Conservation (phyloP, 2,888 invertebrate species). For the Maniola hyperantus region DNA sequence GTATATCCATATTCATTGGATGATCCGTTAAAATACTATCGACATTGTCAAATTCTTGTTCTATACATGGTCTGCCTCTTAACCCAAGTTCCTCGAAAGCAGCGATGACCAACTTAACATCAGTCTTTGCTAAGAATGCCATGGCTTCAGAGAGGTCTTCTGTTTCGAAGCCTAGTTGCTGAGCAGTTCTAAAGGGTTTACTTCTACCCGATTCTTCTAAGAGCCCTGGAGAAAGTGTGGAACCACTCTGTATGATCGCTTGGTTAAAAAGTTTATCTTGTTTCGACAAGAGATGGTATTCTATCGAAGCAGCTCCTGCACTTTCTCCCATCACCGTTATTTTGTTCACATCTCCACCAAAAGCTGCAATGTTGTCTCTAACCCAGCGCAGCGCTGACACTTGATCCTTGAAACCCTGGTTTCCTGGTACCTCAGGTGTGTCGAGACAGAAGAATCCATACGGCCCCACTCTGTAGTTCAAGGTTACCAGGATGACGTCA, state of each 20-base stretch:
- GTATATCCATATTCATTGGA: slow-evolving; percentile 47
- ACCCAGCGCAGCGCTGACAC: slow-evolving; percentile 56
- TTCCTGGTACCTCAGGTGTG: slow-evolving; percentile 57
- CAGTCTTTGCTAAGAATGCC: slow-evolving; percentile 45
- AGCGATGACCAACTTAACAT: slow-evolving; percentile 46
- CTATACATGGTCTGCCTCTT: slow-evolving; percentile 48
- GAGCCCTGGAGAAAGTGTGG: slow-evolving; percentile 47
- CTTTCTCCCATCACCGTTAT: slow-evolving; percentile 63
- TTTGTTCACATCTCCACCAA: slow-evolving; percentile 57
- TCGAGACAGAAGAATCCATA: slow-evolving; percentile 67
- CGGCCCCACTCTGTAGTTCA: slow-evolving; percentile 64
- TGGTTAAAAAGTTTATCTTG: slow-evolving; percentile 55
- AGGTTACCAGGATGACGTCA: slow-evolving; percentile 52
- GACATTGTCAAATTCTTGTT: slow-evolving; percentile 51
- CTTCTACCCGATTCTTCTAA: slow-evolving; percentile 48
- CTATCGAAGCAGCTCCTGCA: slow-evolving; percentile 60
- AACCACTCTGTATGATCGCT: slow-evolving; percentile 60
- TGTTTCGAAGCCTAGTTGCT: slow-evolving; percentile 47
- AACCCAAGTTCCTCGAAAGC: slow-evolving; percentile 39
- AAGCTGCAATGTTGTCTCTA: slow-evolving; percentile 55
- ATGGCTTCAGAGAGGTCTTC: slow-evolving; percentile 47
- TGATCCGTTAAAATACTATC: slow-evolving; percentile 52
- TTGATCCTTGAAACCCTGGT: slow-evolving; percentile 67
- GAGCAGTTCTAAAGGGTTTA: slow-evolving; percentile 52
- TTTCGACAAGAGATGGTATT: slow-evolving; percentile 53